Conservation (phyloP, 1,140 invertebrate species). For the Leucophenga varia region DNA sequence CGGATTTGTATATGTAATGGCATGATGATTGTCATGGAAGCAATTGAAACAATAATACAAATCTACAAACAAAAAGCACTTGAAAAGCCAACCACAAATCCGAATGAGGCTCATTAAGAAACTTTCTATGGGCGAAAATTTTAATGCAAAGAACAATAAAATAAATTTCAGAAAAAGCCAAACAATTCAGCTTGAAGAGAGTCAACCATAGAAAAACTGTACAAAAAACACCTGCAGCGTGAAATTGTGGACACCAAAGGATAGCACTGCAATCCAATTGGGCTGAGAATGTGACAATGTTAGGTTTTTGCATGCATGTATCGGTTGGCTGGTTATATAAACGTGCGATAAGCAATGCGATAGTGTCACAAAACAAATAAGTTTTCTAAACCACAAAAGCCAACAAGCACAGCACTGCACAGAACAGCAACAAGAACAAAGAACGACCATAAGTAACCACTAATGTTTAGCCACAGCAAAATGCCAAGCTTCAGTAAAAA, state of each 20-base stretch:
- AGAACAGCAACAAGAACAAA: conserved; percentile 13
- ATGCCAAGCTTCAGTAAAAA: too few relatives aligned
- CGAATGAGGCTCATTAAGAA: conserved; percentile 31
- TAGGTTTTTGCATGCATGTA: conserved; percentile 4
- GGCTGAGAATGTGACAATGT: conserved; percentile 8
- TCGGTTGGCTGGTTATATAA: conserved; percentile 7
- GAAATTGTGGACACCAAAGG: conserved; percentile 6
- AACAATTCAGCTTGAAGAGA: too few relatives aligned
- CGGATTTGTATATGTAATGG: too few relatives aligned
- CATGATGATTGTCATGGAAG: too few relatives aligned
- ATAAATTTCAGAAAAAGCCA: conserved; percentile 39
- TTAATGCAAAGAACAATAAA: conserved; percentile 22
- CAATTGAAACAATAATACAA: too few relatives aligned
- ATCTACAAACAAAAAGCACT: neutral
- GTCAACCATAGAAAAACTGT: neutral
- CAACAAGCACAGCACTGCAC: conserved; percentile 30
- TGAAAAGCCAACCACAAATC: conserved; percentile 21
- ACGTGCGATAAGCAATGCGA: conserved; percentile 12
- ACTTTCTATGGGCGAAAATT: conserved; percentile 21
- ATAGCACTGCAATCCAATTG: conserved; percentile 18
- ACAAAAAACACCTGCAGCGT: conserved; percentile 7
- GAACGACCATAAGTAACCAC: conserved; percentile 29
- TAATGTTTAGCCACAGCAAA: conserved; percentile 37
- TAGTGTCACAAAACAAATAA: conserved; percentile 45
- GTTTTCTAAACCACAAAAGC: conserved; percentile 24